A percentile compares a stretch with the other conserved stretches of the same genome.
These are phyloP conservation scores for Blomia tropicalis DNA, from an alignment of 2,888 invertebrate species.

Conservation along the genomic window DNA sequence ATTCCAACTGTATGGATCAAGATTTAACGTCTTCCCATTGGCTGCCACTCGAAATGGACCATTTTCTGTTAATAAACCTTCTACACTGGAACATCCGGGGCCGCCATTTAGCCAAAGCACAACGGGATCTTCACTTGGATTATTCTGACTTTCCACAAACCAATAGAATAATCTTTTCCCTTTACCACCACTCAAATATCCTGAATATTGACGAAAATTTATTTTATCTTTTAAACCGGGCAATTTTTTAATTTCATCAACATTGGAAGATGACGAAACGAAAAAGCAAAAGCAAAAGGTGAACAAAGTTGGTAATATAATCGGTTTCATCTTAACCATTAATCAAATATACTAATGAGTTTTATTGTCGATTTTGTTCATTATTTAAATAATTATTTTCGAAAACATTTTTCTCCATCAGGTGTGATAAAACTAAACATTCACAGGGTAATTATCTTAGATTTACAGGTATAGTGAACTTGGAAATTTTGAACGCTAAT, in stretches of 20 bases:
- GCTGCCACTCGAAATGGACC: constrained; percentile 35
- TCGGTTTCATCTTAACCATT: no score
- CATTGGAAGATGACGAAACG: no score
- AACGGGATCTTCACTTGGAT: constrained; percentile 34
- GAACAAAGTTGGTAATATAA: no score
- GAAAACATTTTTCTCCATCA: no score
- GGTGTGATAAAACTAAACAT: no score
- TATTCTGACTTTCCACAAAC: constrained; percentile 30
- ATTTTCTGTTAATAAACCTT: constrained; percentile 32
- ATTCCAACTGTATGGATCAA: constrained; percentile 32
- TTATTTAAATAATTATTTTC: no score
- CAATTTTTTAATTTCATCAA: not conserved
- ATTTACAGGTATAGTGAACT: no score
- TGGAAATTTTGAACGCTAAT: no score
- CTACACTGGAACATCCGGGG: constrained; percentile 32
- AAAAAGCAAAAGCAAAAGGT: no score
- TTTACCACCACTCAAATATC: constrained; percentile 35
- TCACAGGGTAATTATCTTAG: no score
- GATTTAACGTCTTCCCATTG: constrained; percentile 28
- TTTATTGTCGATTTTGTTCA: no score
- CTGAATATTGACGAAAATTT: constrained; percentile 37
- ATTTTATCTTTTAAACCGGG: not conserved
- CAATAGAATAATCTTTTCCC: constrained; percentile 32
- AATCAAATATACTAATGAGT: no score
- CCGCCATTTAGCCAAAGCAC: constrained; percentile 36